These are phyloP conservation scores for Acridotheres tristis DNA, from an alignment of 2,797 vertebrate genomes.

Conservation along the genomic window DNA sequence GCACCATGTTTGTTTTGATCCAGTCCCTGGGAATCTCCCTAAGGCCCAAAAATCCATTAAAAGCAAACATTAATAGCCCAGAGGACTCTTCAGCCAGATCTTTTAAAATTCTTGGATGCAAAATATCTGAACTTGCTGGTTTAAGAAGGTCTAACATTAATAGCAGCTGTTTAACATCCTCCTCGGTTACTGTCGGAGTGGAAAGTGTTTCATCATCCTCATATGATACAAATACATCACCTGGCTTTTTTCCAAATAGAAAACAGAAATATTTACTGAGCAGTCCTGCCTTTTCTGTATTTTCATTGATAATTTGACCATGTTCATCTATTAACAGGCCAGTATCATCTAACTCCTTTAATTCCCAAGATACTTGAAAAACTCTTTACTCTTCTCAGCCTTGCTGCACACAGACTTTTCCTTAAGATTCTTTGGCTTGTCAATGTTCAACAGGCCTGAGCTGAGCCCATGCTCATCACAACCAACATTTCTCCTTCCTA, in stretches of 20 bases:
- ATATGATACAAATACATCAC: constrained; percentile 56
- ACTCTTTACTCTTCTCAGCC: not conserved
- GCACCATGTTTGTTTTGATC: not conserved
- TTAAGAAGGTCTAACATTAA: constrained; percentile 53
- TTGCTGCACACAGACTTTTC: not conserved
- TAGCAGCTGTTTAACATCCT: constrained; percentile 67
- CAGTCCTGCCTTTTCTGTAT: not conserved
- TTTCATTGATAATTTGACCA: constrained; percentile 28
- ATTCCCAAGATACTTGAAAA: not conserved
- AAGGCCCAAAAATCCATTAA: not conserved
- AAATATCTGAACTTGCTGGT: constrained; percentile 39
- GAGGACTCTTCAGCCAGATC: constrained; percentile 16
- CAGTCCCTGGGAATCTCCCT: not conserved
- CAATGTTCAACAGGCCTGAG: not conserved
- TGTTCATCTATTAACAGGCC: not conserved
- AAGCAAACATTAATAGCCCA: not conserved
- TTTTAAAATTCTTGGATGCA: constrained; percentile 52
- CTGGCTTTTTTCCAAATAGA: constrained; percentile 12
- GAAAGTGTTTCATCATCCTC: constrained; percentile 63
- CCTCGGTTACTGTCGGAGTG: constrained; percentile 48
- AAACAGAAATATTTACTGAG: constrained; percentile 47
- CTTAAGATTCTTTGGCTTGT: not conserved
- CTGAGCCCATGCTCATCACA: not conserved
- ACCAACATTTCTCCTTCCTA: not conserved
- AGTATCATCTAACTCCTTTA: not conserved